A percentile compares a stretch with the other conserved stretches of the same genome.
phyloP scores from a whole-genome alignment of 1,140 invertebrate species.

The Hypsibius dujardini region DNA sequence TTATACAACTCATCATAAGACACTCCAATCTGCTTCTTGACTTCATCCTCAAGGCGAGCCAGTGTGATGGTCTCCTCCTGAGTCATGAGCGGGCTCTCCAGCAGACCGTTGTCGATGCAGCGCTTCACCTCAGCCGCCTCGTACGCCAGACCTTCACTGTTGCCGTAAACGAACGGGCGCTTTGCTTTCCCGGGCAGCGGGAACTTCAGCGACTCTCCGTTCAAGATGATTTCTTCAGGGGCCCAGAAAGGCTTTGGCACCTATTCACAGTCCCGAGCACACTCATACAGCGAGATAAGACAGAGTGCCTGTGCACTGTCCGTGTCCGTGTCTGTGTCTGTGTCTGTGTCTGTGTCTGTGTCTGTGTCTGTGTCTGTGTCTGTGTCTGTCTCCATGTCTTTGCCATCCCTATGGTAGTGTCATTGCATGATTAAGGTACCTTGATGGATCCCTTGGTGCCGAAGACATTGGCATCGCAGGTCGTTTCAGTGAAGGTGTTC shows the following conservation, averaged over 20 bases:
- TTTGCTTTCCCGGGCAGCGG: not conserved
- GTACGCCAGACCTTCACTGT: slow-evolving; percentile 50
- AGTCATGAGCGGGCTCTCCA: slow-evolving; percentile 43
- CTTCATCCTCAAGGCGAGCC: slow-evolving; percentile 45
- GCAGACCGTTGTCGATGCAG: slow-evolving; percentile 44
- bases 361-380: too few relatives aligned
- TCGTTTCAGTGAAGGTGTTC: too few relatives aligned
- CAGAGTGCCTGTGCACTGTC: too few relatives aligned
- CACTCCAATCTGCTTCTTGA: slow-evolving; percentile 48
- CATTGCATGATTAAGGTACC: not conserved
- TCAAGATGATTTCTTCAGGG: not conserved
- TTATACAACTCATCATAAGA: not conserved
- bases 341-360: too few relatives aligned
- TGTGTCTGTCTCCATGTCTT: too few relatives aligned
- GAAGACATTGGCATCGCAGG: not conserved
- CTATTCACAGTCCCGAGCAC: not conserved
- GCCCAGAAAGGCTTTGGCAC: not conserved
- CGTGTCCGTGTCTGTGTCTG: too few relatives aligned
- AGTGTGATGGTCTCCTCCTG: slow-evolving; percentile 43
- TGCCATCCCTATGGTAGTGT: too few relatives aligned
- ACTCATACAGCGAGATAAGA: too few relatives aligned
- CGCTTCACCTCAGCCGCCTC: slow-evolving; percentile 51
- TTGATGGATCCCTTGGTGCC: not conserved
- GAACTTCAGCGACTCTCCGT: not conserved
- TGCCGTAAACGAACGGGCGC: slow-evolving; percentile 41